Base-by-base conservation (phyloP, 2,888 invertebrate genomes). In the Dermolepida albohirtum region DNA sequence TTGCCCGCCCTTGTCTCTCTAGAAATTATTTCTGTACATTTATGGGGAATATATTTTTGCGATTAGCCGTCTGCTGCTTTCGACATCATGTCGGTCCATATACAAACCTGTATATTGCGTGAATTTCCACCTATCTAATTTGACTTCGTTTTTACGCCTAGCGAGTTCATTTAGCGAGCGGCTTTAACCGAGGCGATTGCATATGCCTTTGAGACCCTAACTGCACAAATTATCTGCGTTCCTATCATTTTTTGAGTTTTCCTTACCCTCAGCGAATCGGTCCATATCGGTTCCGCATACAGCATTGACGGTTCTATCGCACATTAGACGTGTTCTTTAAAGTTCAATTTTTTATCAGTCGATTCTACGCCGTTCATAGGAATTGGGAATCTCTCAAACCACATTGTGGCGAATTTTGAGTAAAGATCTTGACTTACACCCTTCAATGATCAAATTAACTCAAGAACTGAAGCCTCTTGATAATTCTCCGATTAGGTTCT, bases 281-380 rank as follows among this genome's bases (percentile, higher is more conserved):
- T 68, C 68, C 65, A 70, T 12, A 68, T 41, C 10, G 68, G 52
- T 11, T 65, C 67, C 41, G 62, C 70, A 52, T 68, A 70, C 0
- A 59, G 16, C 49, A 68, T 54, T 5, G 57, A 50, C 8, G 70
- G 67, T 47, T 70, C 51, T 39, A 67, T 67, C 12, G 70, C 70
- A 0, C 67, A n/a, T n/a, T n/a, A n/a, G n/a, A n/a, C n/a, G n/a
- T n/a, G n/a, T n/a, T n/a, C n/a, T n/a, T n/a, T n/a, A n/a, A n/a
- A n/a, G n/a, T n/a, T n/a, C n/a, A n/a, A n/a, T n/a, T n/a, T n/a
- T n/a, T n/a, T n/a, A n/a, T n/a, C n/a, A n/a, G n/a, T n/a, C n/a
- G n/a, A n/a, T n/a, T n/a, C n/a, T n/a, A n/a, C n/a, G n/a, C n/a
- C n/a, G n/a, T n/a, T n/a, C n/a, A n/a, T n/a, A n/a, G n/a, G n/a